These are phyloP conservation scores for Callipepla californica DNA, from an alignment of 2,113 vertebrate genomes.

Conservation along the genomic window DNA sequence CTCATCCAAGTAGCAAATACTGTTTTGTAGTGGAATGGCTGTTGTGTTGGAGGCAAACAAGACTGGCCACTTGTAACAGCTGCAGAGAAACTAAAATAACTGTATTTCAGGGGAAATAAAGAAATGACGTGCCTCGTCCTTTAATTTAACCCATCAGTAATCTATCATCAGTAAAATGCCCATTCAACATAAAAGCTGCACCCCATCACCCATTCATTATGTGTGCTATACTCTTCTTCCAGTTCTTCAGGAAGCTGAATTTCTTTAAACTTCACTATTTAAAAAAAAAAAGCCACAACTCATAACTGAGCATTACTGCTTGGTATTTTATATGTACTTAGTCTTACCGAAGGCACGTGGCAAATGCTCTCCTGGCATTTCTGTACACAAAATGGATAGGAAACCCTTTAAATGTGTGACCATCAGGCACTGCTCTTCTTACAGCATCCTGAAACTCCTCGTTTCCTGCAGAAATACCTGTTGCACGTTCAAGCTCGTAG, in stretches of 20 bases:
- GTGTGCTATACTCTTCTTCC: background rate
- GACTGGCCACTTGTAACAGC: background rate
- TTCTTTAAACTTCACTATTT: background rate
- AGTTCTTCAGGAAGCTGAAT: background rate
- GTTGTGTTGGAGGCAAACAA: background rate
- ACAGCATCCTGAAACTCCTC: conserved; percentile 97
- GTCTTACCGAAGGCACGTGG: conserved; percentile 90
- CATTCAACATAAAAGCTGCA: background rate
- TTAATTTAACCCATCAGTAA: background rate
- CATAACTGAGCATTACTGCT: background rate
- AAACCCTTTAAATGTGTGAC: conserved; percentile 98
- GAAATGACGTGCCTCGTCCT: rapidly evolving
- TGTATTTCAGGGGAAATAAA: background rate
- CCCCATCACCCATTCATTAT: background rate
- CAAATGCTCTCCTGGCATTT: conserved; percentile 91
- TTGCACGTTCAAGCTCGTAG: conserved; percentile 93
- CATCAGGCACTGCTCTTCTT: conserved; percentile 91
- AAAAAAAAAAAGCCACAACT: background rate
- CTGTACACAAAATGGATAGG: conserved; percentile 95
- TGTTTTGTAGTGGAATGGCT: background rate
- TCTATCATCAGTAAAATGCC: background rate
- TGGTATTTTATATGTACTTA: background rate
- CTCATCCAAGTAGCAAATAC: background rate
- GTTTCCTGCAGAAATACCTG: conserved; percentile 90
- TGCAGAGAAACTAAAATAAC: background rate